phyloP scores from a whole-genome alignment of 2,113 vertebrate genomes.

The Pedionomus torquatus region DNA sequence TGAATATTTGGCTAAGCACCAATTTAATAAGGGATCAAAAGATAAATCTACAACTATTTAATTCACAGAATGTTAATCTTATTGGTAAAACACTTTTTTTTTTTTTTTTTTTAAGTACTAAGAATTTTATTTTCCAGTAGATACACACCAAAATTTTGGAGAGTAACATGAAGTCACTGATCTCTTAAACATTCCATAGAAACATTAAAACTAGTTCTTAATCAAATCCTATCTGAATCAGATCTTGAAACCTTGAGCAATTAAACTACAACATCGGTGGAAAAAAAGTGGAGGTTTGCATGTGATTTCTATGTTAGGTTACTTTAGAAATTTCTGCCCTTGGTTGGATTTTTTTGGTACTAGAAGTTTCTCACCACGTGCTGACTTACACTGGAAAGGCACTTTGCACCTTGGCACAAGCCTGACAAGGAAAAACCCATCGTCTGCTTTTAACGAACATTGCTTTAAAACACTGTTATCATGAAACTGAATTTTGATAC shows the following conservation, averaged over 20 bases:
- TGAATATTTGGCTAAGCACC: background rate
- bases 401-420: rapidly evolving
- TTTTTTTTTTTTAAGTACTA: background rate
- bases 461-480: background rate
- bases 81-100: background rate
- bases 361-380: background rate
- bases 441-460: background rate
- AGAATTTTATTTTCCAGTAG: background rate
- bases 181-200: background rate
- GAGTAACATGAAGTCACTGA: background rate
- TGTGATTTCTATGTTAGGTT: background rate
- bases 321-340: background rate
- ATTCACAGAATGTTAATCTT: background rate
- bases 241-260: background rate
- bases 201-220: background rate
- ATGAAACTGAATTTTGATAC: background rate
- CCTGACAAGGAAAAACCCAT: background rate
- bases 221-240: background rate
- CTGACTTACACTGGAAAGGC: background rate
- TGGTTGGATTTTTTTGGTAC: background rate
- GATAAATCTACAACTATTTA: background rate
- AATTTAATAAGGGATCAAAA: background rate
- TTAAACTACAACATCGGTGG: background rate
- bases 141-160: background rate
- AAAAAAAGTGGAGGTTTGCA: background rate